Base-by-base conservation (phyloP, 2,888 invertebrate genomes). In the Ormyrus rosae region DNA sequence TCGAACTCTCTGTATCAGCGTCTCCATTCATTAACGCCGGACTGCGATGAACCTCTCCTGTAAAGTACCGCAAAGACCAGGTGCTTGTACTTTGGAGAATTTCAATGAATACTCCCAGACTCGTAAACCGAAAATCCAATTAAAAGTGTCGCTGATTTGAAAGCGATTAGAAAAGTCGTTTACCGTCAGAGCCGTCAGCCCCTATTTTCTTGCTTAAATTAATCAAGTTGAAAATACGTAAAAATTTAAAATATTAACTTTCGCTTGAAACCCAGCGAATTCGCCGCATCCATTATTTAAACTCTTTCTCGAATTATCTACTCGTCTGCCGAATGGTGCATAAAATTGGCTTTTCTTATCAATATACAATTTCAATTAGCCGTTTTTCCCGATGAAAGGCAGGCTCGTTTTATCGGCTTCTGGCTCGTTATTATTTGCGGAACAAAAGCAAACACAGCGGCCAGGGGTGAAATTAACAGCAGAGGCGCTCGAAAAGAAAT, bases 121-220 rank as follows among this genome's bases (percentile, higher is more conserved):
- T 78, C 78, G 78, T 78, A 78, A 78, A 77, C 53, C 65, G 45
- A 9, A 71, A 70, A 77, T 56, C 64, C 70, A 51, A 77, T 77
- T 77, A 71, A 45, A 67, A 19, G 53, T 56, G 56, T 8, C 13
- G 46, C 11, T 11, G 67, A 34, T 50, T 61, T 11, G 51, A 9
- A 9, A 19, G n/a, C 11, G 34, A 75, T 58, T 58, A 13, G 60
- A 75, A 76, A 69, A 69, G 45, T 13, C 60, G 34, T 4, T 34
- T 34, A 34, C 34, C 34, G 34, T 34, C 7, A 5, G n/a, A 8
- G 46, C 53, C 13, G 61, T 48, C 56, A 55, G 65, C 11, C 64
- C 56, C n/a, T 67, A 67, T 65, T 56, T 58, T 7, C 19, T n/a
- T 34, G 51, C 5, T 48, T 8, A 48, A 63, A 63, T 45, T 34